phyloP scores from a whole-genome alignment of 2,888 invertebrate species.

The Tuta absoluta region DNA sequence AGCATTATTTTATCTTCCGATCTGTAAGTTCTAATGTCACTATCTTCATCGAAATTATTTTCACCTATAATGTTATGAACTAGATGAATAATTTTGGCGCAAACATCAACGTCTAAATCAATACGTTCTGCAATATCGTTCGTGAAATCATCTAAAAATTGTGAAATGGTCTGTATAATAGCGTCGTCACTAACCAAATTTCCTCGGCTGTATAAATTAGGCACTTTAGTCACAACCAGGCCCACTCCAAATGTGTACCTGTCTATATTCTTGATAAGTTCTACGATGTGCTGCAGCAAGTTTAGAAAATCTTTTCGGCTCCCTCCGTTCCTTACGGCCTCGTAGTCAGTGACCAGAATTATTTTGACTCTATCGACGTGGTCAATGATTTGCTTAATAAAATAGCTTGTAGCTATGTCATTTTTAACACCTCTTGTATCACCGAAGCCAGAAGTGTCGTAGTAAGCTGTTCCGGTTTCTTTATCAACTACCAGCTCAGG shows the following conservation, averaged over 20 bases:
- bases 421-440: too few relatives aligned
- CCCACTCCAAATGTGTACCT: background rate
- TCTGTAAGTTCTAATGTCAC: too few relatives aligned
- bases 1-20: background rate
- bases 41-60: too few relatives aligned
- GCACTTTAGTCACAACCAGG: background rate
- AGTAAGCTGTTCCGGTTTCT: background rate
- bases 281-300: background rate
- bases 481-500: background rate
- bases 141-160: background rate
- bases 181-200: too few relatives aligned
- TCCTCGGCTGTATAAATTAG: background rate
- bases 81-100: too few relatives aligned
- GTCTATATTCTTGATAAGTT: background rate
- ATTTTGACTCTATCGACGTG: background rate
- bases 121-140: background rate
- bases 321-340: background rate
- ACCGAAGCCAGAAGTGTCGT: background rate
- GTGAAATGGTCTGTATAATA: background rate
- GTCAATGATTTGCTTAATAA: background rate
- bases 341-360: background rate
- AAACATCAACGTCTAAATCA: background rate
- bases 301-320: background rate
- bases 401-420: too few relatives aligned
- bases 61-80: too few relatives aligned